Percentiles rank a stretch among this genome's conserved stretches.
These are phyloP conservation scores for Eutrigla gurnardus DNA, from an alignment of 2,797 vertebrate genomes.

Conservation along the genomic window DNA sequence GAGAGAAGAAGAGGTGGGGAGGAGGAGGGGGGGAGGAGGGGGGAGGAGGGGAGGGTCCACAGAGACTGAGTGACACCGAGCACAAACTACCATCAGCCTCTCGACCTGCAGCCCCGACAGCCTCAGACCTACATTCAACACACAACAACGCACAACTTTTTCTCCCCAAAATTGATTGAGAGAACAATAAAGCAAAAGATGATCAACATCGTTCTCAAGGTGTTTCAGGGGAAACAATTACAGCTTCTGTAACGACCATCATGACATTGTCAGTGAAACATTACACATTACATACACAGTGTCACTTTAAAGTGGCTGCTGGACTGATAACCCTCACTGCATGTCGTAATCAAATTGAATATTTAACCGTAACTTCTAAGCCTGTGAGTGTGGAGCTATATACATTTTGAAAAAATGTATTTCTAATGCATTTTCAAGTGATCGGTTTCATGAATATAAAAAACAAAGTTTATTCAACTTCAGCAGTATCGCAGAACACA, in stretches of 20 bases:
- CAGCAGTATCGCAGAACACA: slow-evolving; percentile 6
- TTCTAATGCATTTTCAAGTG: not conserved
- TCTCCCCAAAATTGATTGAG: not conserved
- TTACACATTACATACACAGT: slow-evolving; percentile 14
- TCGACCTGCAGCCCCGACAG: slow-evolving; percentile 39
- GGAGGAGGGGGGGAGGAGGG: slow-evolving; percentile 92
- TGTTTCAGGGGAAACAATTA: slow-evolving; percentile 7
- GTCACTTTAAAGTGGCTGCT: slow-evolving; percentile 2
- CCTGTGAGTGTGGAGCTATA: not conserved
- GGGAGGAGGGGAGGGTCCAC: slow-evolving; percentile 93
- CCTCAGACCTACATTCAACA: not conserved
- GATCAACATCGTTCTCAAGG: not conserved
- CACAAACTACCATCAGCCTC: slow-evolving; percentile 81
- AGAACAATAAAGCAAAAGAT: not conserved
- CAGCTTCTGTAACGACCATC: slow-evolving; percentile 13
- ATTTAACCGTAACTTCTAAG: not conserved
- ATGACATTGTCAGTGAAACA: slow-evolving; percentile 19
- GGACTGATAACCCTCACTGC: not conserved
- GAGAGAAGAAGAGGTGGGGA: slow-evolving; percentile 70
- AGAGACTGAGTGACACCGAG: slow-evolving; percentile 95
- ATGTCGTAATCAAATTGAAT: slow-evolving; percentile 4
- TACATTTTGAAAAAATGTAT: not conserved
- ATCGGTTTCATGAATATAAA: slow-evolving; percentile 13
- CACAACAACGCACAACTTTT: slow-evolving; percentile 17
- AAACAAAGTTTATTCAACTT: slow-evolving; percentile 6